These are phyloP conservation scores for Eutrigla gurnardus DNA, from an alignment of 2,797 vertebrate species.

Conservation along the genomic window DNA sequence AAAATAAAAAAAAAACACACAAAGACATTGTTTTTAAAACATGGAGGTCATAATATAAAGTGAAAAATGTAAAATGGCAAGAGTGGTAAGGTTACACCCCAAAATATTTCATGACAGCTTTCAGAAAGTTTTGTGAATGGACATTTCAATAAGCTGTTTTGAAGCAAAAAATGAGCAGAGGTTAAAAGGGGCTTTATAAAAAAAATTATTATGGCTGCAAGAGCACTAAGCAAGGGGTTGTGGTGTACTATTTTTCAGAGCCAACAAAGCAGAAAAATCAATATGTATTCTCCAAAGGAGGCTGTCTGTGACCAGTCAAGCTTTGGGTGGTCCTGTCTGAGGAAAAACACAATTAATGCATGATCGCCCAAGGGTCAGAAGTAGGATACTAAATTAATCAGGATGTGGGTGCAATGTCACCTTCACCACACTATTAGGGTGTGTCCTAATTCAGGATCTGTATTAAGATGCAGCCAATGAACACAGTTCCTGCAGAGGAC, in stretches of 20 bases:
- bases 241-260: conserved; percentile 1
- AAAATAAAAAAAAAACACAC: neutral
- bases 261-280: conserved; percentile 15
- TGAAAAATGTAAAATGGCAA: neutral
- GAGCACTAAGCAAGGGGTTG: neutral
- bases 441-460: no score
- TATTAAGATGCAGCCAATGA: neutral
- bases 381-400: neutral
- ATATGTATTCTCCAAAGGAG: neutral
- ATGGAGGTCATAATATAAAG: neutral
- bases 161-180: neutral
- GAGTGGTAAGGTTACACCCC: no score
- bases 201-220: neutral
- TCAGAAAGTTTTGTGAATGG: neutral
- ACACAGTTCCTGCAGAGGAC: neutral
- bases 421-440: no score
- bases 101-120: no score
- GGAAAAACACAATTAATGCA: neutral
- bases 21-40: no score
- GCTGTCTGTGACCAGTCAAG: neutral
- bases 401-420: neutral
- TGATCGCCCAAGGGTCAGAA: neutral
- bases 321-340: neutral
- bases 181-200: neutral
- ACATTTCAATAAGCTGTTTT: neutral